Percentiles rank a stretch among this genome's conserved stretches.
Conservation (phyloP, 1,140 invertebrate genomes). For the Chionoecetes opilio region DNA sequence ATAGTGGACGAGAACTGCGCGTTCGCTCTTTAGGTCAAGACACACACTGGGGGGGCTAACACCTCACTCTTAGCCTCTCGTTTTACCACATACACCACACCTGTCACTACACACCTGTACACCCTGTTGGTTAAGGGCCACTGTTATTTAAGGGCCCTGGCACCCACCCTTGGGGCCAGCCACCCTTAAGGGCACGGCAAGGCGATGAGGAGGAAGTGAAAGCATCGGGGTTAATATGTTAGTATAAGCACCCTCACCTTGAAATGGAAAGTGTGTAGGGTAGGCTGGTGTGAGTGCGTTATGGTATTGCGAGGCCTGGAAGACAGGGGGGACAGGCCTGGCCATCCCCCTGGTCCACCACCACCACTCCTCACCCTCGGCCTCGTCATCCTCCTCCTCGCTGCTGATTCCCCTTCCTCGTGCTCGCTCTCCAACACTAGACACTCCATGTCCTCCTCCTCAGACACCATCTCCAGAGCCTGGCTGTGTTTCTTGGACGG, state of each 20-base stretch:
- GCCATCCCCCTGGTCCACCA: too few relatives aligned
- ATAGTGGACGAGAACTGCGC: too few relatives aligned
- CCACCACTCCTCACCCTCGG: slow-evolving; percentile 45
- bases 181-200: too few relatives aligned
- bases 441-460: not conserved
- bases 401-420: slow-evolving; percentile 37
- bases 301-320: not conserved
- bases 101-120: too few relatives aligned
- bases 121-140: too few relatives aligned
- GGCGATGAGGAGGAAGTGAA: too few relatives aligned
- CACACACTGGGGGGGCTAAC: too few relatives aligned
- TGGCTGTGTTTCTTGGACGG: not conserved
- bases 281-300: not conserved
- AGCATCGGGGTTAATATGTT: not conserved
- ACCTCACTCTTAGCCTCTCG: too few relatives aligned
- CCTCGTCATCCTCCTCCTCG: slow-evolving; percentile 10
- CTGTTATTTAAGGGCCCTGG: too few relatives aligned
- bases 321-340: not conserved
- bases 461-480: slow-evolving; percentile 14
- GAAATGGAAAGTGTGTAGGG: not conserved
- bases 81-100: too few relatives aligned
- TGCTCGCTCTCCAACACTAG: not conserved
- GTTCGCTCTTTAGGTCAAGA: too few relatives aligned
- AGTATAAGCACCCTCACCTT: not conserved
- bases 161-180: too few relatives aligned